Conservation (phyloP, 2,797 vertebrate species). For the Gymnoscopelus braueri region DNA sequence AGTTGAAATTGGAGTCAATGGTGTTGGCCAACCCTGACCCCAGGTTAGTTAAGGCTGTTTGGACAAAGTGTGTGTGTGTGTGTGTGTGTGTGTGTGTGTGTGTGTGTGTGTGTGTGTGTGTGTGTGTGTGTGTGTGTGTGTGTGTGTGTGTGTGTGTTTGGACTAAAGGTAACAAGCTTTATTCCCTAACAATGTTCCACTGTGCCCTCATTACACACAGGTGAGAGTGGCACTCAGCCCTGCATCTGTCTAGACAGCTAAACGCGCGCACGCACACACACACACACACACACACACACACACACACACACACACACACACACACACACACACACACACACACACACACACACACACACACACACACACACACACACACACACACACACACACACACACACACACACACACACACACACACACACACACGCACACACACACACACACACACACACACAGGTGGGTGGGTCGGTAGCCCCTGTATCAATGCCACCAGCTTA, state of each 20-base stretch:
- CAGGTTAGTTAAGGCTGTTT: constrained; percentile 64
- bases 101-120: constrained; percentile 34
- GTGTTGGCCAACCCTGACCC: constrained; percentile 72
- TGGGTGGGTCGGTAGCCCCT: constrained; percentile 33
- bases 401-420: constrained; percentile 26
- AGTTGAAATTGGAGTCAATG: constrained; percentile 78
- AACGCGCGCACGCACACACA: constrained; percentile 17
- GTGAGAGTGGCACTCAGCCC: constrained; percentile 74
- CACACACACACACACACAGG: constrained; percentile 25
- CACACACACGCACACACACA: constrained; percentile 25
- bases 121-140: constrained; percentile 52
- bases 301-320: constrained; percentile 13
- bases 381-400: background rate
- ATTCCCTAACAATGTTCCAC: constrained; percentile 78
- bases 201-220: constrained; percentile 81
- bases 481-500: constrained; percentile 28
- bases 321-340: constrained; percentile 31
- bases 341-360: constrained; percentile 15
- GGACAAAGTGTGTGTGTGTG: constrained; percentile 26
- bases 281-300: constrained; percentile 9
- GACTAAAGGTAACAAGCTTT: constrained; percentile 77
- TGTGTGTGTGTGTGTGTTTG: constrained; percentile 29
- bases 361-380: constrained; percentile 16
- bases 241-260: constrained; percentile 70
- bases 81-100: constrained; percentile 45